Evolutionary conservation across 2,888 invertebrate species (phyloP), one percentile per base, ranked within the genome.

Genomic region (Masnerella sp.): DNA sequence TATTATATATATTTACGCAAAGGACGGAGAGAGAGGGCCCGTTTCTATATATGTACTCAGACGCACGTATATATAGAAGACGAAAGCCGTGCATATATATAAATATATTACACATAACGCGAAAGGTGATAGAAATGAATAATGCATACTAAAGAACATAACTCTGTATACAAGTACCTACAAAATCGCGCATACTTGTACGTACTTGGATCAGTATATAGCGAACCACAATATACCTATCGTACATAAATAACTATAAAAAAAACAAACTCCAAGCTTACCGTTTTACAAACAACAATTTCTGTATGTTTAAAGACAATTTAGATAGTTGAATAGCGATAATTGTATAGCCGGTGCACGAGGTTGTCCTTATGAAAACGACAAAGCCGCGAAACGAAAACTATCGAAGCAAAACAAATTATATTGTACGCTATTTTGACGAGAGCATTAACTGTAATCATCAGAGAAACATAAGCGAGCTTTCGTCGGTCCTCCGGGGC

Each of bases 261-360:
- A 67, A 12, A 67, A 47, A 70, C 65, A 67, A 70, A 72, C 68
- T 72, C 69, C 65, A 72, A 70, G 69, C 74, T 74, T 70, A 75
- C 62, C 58, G 69, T 72, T 72, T 72, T 67, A 69, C 72, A 68
- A 59, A 72, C 72, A 49, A 69, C 65, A 75, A 75, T 75, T 72
- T 72, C 75, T 75, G 65, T 75, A 75, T 71, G 71, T 75, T 68
- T 59, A 59, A 72, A 72, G 42, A 72, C 43, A 69, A 71, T 75
- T 65, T 72, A 75, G 58, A 47, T 72, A 65, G 69, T 61, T 56
- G 38, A 73, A 59, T 75, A 75, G 75, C 65, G 62, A 65, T 73
- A 70, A 73, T 61, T 72, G 75, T 72, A 56, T 56, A 75, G 65
- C 69, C 62, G 61, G 45, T 58, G 54, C 61, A 64, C 68, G 42